Base-by-base conservation (phyloP, 2,113 vertebrate genomes). In the Gnathochromis pfefferi region DNA sequence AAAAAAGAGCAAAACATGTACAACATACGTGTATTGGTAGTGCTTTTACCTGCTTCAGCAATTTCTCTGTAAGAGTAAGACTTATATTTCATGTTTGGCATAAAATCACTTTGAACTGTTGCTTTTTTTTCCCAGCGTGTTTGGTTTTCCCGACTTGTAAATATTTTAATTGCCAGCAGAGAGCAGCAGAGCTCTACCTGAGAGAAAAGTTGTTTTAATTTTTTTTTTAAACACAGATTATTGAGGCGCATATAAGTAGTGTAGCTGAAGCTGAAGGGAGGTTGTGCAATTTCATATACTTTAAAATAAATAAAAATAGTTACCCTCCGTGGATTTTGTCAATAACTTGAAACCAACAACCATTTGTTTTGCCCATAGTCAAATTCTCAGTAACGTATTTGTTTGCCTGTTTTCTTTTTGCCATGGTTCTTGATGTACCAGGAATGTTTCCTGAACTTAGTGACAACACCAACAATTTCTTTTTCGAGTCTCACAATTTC, bases 91-190 rank as follows among this genome's bases (percentile, higher is more conserved):
- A 75, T 0, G 23, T 47, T 45, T 17, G 14, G 6, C 23, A 28
- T 47, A 75, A 75, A 75, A 47, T 75, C 23, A 47, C 4, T 47
- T 28, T 17, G 42, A 28, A 75, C 68, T 11, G 23, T 45, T 75
- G 14, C 42, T 7, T 5, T 47, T 47, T 47, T 47, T 28, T 0
- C 1, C 9, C 23, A 9, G 9, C 0, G 0, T 31, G 40, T 51
- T 47, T 83, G 7, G n/a, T 16, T 8, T 55, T 55, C 11, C 21
- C 7, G 1, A 10, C 7, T 17, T 16, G 1, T 45, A 45, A 55
- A 21, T 21, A 13, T 51, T 55, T 42, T 31, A 12, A 3, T 47
- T 9, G 4, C 90, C 94, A 93, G 81, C 88, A 93, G 94, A 60
- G 85, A 89, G 90, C 83, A 57, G 7, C 87, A 90, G 17, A 82